These are phyloP conservation scores for Nothoprocta pentlandii DNA, from an alignment of 2,113 vertebrate species.

Conservation along the genomic window DNA sequence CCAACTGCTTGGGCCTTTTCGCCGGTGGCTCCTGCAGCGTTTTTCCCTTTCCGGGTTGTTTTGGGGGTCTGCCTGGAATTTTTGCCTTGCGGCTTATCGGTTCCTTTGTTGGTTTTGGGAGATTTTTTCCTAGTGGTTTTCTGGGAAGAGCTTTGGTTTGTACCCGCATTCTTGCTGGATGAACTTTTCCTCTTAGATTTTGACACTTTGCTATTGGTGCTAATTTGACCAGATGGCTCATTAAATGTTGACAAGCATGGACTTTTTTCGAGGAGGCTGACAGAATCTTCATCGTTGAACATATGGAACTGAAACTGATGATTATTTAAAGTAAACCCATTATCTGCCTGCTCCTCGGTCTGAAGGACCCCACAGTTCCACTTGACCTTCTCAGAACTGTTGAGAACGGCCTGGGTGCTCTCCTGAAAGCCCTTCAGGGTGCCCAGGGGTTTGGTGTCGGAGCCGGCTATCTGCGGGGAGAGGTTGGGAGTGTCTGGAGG, in stretches of 20 bases:
- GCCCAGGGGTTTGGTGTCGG: conserved; percentile 87
- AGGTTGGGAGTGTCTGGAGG: conserved; percentile 97
- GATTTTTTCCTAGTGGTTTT: conserved; percentile 93
- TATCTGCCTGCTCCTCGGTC: conserved; percentile 84
- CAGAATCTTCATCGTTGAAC: conserved; percentile 92
- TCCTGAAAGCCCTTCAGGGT: conserved; percentile 90
- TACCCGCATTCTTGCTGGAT: conserved; percentile 85
- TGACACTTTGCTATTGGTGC: conserved; percentile 86
- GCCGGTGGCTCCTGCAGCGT: conserved; percentile 81
- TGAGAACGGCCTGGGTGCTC: conserved; percentile 80
- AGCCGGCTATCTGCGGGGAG: conserved; percentile 92
- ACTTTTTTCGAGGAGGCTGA: conserved; percentile 86
- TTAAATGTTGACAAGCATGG: conserved; percentile 85
- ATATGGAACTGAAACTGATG: conserved; percentile 93
- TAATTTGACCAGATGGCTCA: conserved; percentile 86
- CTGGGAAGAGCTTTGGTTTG: conserved; percentile 85
- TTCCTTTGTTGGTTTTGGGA: conserved; percentile 88
- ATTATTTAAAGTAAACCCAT: conserved; percentile 89
- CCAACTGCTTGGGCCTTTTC: conserved; percentile 85
- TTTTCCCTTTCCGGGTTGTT: conserved; percentile 93
- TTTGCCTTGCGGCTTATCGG: conserved; percentile 87
- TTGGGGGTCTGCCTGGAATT: conserved; percentile 90
- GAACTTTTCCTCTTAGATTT: conserved; percentile 94
- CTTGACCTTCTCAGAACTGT: conserved; percentile 87
- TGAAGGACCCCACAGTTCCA: conserved; percentile 92